phyloP scores from a whole-genome alignment of 2,113 vertebrate species.

The Microcebus lehilahytsara region DNA sequence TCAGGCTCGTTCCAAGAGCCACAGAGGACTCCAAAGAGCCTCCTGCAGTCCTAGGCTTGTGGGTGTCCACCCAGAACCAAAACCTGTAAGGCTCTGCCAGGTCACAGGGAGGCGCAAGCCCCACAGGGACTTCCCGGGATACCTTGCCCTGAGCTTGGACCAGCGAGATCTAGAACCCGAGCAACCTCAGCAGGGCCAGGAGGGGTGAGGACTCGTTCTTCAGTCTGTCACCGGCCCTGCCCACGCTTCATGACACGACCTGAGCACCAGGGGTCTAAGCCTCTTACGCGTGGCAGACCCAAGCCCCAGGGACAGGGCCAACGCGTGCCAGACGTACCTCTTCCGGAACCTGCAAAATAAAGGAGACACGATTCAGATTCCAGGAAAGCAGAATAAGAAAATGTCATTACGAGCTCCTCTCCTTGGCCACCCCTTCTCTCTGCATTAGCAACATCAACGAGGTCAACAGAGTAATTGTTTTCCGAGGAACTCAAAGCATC shows the following conservation, averaged over 20 bases:
- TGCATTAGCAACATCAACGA: not conserved
- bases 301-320: not conserved
- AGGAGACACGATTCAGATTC: not conserved
- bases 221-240: not conserved
- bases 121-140: rapidly evolving
- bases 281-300: not conserved
- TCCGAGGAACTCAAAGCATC: not conserved
- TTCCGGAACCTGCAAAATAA: constrained; percentile 82
- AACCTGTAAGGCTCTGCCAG: rapidly evolving
- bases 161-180: not conserved
- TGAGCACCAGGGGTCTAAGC: not conserved
- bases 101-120: not conserved
- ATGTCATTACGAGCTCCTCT: not conserved
- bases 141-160: not conserved
- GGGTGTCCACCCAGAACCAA: too few species aligned
- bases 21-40: not conserved
- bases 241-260: not conserved
- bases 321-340: constrained; percentile 79
- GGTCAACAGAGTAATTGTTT: not conserved
- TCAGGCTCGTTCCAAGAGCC: not conserved
- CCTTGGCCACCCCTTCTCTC: not conserved
- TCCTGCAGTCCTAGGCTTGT: not conserved
- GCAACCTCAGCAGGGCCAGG: not conserved
- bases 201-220: not conserved
- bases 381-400: not conserved